phyloP scores from a whole-genome alignment of 2,797 vertebrate species.

The Erethizon dorsatum region DNA sequence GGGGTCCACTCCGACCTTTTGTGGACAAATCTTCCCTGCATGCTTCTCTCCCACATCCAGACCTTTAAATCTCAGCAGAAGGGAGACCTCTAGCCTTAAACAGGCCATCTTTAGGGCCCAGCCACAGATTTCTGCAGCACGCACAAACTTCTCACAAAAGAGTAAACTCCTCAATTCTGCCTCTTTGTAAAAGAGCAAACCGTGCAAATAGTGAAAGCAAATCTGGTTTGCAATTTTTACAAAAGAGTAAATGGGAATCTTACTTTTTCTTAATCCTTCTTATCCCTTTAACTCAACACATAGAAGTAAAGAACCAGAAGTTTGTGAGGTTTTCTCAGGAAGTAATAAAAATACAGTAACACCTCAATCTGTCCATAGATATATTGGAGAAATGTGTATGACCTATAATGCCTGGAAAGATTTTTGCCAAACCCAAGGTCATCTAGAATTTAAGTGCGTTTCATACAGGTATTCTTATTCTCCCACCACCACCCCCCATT shows the following conservation, averaged over 20 bases:
- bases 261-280: constrained; percentile 81
- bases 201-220: constrained; percentile 51
- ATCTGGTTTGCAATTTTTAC: constrained; percentile 77
- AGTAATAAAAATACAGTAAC: constrained; percentile 67
- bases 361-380: constrained; percentile 71
- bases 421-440: constrained; percentile 75
- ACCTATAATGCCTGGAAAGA: constrained; percentile 64
- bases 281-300: constrained; percentile 76
- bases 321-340: constrained; percentile 67
- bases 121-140: constrained; percentile 67
- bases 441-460: constrained; percentile 72
- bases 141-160: constrained; percentile 76
- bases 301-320: constrained; percentile 63
- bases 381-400: constrained; percentile 53
- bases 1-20: constrained; percentile 74
- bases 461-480: constrained; percentile 68
- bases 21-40: constrained; percentile 65
- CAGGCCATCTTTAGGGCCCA: constrained; percentile 61
- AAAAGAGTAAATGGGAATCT: constrained; percentile 76
- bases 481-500: background rate
- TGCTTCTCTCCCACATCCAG: constrained; percentile 69
- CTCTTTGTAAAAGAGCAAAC: constrained; percentile 24
- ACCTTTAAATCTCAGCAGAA: constrained; percentile 81
- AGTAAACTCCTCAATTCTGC: constrained; percentile 59
- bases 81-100: constrained; percentile 75